Evolutionary conservation across 2,797 vertebrate species (phyloP).

Genomic region (Nasua narica): DNA sequence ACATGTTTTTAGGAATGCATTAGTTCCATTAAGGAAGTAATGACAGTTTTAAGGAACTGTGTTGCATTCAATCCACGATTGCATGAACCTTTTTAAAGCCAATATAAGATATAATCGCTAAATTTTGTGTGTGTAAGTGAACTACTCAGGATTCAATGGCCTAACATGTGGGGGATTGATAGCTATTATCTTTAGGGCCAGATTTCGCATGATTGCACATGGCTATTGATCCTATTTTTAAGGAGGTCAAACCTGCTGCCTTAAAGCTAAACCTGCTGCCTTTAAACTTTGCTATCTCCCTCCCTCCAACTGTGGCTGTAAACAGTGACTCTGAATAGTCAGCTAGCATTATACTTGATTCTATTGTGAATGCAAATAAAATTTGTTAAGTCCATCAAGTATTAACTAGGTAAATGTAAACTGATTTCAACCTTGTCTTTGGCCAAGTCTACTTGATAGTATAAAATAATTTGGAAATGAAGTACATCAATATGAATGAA

Average conservation of each 20-base stretch:
- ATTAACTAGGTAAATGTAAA: slow-evolving; percentile 65
- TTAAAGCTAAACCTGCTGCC: slow-evolving; percentile 57
- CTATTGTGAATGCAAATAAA: slow-evolving; percentile 58
- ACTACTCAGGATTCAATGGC: background rate
- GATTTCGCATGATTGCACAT: background rate
- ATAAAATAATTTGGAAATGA: slow-evolving; percentile 33
- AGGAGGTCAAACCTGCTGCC: slow-evolving; percentile 44
- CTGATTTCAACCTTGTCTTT: slow-evolving; percentile 46
- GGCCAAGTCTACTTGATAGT: background rate
- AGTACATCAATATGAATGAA: background rate
- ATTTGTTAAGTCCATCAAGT: slow-evolving; percentile 25
- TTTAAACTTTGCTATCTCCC: slow-evolving; percentile 15
- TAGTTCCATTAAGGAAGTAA: background rate
- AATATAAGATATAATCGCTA: background rate
- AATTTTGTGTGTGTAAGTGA: background rate
- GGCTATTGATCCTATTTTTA: background rate
- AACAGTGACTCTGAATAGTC: slow-evolving; percentile 36
- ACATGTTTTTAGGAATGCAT: slow-evolving; percentile 22
- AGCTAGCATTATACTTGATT: slow-evolving; percentile 43
- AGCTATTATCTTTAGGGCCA: background rate
- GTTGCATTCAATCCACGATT: slow-evolving; percentile 22
- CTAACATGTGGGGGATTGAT: background rate
- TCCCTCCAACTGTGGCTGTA: background rate
- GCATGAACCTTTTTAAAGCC: slow-evolving; percentile 10
- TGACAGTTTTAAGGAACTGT: slow-evolving; percentile 21